Percentiles rank a stretch among this genome's conserved stretches.
Evolutionary conservation across 1,140 invertebrate species (phyloP).

Genomic region (Archivesica marissinica): DNA sequence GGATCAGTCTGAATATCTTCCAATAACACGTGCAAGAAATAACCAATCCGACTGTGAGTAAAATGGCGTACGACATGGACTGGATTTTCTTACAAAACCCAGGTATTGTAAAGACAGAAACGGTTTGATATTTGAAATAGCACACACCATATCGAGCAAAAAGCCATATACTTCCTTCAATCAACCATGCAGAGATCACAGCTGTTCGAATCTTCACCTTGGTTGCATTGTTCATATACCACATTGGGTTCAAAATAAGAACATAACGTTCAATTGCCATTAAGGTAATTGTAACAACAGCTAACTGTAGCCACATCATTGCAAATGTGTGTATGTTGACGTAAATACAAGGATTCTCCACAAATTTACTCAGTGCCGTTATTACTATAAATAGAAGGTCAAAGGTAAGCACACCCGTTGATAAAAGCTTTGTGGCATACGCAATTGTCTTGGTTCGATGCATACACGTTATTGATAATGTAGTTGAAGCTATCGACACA

Average conservation of each 20-base stretch:
- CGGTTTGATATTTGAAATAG: not conserved
- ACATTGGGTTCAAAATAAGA: not conserved
- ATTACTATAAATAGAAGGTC: not conserved
- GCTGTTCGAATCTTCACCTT: not conserved
- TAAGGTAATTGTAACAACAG: not conserved
- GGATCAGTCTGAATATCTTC: not conserved
- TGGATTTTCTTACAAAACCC: not conserved
- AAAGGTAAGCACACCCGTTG: not conserved
- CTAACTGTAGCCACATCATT: not conserved
- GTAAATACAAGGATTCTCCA: not conserved
- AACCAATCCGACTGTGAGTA: not conserved
- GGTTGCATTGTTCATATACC: not conserved
- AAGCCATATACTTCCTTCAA: not conserved
- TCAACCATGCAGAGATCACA: not conserved
- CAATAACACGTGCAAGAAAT: not conserved
- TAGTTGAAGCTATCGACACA: not conserved
- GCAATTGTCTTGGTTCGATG: not conserved
- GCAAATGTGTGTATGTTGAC: not conserved
- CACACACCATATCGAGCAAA: not conserved
- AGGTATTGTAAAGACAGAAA: not conserved
- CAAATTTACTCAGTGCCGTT: not conserved
- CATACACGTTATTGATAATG: not conserved
- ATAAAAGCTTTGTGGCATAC: not conserved
- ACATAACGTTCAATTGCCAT: slow-evolving; percentile 16
- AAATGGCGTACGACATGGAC: not conserved